A percentile compares a stretch with the other conserved stretches of the same genome.
Evolutionary conservation across 2,888 invertebrate genomes (phyloP).

Genomic region (Gandaritis pyraliata): DNA sequence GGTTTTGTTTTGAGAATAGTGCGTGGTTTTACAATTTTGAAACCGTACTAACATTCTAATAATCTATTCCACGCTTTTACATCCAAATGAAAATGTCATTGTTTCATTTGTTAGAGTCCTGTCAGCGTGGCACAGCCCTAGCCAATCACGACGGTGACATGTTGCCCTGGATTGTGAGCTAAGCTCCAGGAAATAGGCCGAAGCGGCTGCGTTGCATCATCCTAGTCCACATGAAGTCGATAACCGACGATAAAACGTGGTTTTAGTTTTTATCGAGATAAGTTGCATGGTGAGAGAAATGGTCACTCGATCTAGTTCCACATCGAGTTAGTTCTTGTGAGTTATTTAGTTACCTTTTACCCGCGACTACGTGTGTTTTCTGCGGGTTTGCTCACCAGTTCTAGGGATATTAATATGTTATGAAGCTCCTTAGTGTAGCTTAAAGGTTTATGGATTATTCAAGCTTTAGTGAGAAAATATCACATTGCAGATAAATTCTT

Average conservation of each 20-base stretch:
- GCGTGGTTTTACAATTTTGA: too few species aligned
- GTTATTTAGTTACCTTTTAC: neutral
- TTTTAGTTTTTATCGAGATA: slow-evolving; percentile 5
- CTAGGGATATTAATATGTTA: too few species aligned
- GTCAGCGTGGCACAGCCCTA: slow-evolving; percentile 1
- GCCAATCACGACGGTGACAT: slow-evolving; percentile 15
- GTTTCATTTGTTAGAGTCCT: neutral
- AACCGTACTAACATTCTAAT: too few species aligned
- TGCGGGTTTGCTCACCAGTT: too few species aligned
- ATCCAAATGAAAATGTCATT: too few species aligned
- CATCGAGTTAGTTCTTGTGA: neutral
- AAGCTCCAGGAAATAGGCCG: slow-evolving; percentile 21
- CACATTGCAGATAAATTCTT: too few species aligned
- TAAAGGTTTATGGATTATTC: too few species aligned
- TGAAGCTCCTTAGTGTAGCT: too few species aligned
- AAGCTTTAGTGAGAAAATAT: too few species aligned
- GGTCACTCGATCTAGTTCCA: neutral
- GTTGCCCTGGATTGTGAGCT: slow-evolving; percentile 18
- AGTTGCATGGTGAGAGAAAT: slow-evolving; percentile 1
- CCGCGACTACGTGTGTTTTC: neutral
- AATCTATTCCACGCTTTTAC: too few species aligned
- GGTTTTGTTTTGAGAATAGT: too few species aligned
- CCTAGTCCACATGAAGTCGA: slow-evolving; percentile 18
- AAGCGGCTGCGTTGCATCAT: slow-evolving; percentile 21
- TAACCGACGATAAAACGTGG: slow-evolving; percentile 21